Conservation (phyloP, 35 echinoderm and acorn worm genomes). For the Diadema setosum region DNA sequence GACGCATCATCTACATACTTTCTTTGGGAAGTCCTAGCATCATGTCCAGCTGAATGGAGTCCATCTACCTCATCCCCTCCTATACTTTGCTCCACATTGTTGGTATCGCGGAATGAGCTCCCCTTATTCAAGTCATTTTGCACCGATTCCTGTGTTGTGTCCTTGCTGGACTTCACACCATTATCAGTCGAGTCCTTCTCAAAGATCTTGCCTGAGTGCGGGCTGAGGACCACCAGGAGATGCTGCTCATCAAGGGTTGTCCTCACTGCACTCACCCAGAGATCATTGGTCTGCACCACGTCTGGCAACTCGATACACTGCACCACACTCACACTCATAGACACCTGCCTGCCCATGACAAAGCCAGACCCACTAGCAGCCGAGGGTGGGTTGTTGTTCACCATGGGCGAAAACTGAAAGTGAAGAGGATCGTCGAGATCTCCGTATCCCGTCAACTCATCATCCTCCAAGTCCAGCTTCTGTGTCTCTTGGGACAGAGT, state of each 20-base stretch:
- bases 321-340: slow-evolving; percentile 22
- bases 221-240: slow-evolving; percentile 44
- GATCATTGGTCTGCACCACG: slow-evolving; percentile 16
- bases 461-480: slow-evolving; percentile 54
- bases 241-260: slow-evolving; percentile 39
- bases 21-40: neutral
- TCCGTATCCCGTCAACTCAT: slow-evolving; percentile 7
- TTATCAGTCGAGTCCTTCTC: slow-evolving; percentile 14
- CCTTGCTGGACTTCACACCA: slow-evolving; percentile 1
- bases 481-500: slow-evolving; percentile 36
- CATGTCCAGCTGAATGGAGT: neutral
- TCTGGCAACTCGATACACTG: slow-evolving; percentile 50
- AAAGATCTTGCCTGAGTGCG: slow-evolving; percentile 39
- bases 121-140: slow-evolving; percentile 66
- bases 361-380: neutral
- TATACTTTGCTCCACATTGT: neutral
- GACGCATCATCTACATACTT: neutral
- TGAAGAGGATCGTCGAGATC: neutral
- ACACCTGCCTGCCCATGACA: neutral
- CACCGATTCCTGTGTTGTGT: neutral
- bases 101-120: neutral
- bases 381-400: neutral
- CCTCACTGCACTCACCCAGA: slow-evolving; percentile 17
- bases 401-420: neutral
- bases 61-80: neutral